Evolutionary conservation across 2,113 vertebrate species (phyloP), one percentile per base, ranked within the genome.

Genomic region (Delphinapterus leucas): DNA sequence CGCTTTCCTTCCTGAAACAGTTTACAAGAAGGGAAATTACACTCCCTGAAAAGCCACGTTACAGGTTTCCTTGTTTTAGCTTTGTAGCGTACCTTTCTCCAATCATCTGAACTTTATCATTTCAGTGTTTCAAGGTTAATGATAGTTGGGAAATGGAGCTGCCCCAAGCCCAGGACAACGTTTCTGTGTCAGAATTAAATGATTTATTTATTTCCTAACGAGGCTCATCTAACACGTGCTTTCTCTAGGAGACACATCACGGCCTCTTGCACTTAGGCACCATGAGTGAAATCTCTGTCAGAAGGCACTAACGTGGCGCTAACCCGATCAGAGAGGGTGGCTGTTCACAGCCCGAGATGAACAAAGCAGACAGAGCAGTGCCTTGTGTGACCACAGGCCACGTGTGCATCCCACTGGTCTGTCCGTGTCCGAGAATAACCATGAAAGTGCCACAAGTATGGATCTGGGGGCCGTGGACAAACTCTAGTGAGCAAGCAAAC

Each of bases 351-450:
- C 2, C 20, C 4, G 33, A 70, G 49, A 58, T 8, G 10, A 28
- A 71, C 3, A 0, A 13, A 53, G 33, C 17, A 65, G 61, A n/a
- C n/a, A 55, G 47, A 49, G 9, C 8, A n/a, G 12, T 1, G 0
- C 33, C 18, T 23, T 2, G 53, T 60, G 26, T 21, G 38, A 44
- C 70, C 49, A 18, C 41, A 33, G 38, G 38, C 8, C 36, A 60
- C 7, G 0, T 20, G 49, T 71, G 63, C 21, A 20, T 14, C 12
- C 28, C 65, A n/a, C 3, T 0, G 60, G 26, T 79, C 33, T 53
- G 68, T 0, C 0, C 0, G 6, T 25, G 6, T 41, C 25, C 8
- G 3, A 58, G 21, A 80, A n/a, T 11, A 21, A 47, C 26, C 3
- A 31, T 23, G 49, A 38, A 28, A 23, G n/a, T 31, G 14, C 21